Percentiles rank a stretch among this genome's conserved stretches.
phyloP scores from a whole-genome alignment of 2,113 vertebrate genomes.

The Sterrhoptilus dennistouni region DNA sequence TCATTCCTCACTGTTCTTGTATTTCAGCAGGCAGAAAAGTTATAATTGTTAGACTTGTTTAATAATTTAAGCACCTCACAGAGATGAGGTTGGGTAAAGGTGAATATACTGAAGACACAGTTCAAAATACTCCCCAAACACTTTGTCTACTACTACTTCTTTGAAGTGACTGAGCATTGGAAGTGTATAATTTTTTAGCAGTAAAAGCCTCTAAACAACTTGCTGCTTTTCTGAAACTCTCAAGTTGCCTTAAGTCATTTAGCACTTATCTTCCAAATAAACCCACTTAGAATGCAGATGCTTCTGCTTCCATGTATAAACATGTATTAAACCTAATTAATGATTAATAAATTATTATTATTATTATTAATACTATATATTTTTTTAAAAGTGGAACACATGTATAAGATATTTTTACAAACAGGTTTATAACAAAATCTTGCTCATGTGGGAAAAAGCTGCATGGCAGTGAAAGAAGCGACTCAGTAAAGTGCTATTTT shows the following conservation, averaged over 20 bases:
- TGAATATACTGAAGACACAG: background rate
- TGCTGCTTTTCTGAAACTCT: background rate
- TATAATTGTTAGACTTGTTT: background rate
- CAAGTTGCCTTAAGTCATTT: background rate
- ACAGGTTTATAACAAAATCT: background rate
- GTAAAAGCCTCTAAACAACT: background rate
- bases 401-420: background rate
- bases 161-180: background rate
- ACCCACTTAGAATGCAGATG: background rate
- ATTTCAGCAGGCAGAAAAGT: background rate
- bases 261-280: background rate
- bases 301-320: background rate
- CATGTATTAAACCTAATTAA: background rate
- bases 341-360: background rate
- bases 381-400: background rate
- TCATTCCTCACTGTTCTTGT: background rate
- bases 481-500: background rate
- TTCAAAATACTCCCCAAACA: rapidly evolving
- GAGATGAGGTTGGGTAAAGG: background rate
- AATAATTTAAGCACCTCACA: background rate
- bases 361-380: background rate
- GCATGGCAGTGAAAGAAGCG: background rate
- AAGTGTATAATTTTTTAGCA: background rate
- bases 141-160: background rate
- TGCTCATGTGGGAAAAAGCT: background rate